Evolutionary conservation across 2,888 invertebrate genomes (phyloP), one percentile per base, ranked within the genome.

Genomic region (Thereva nobilitata): DNA sequence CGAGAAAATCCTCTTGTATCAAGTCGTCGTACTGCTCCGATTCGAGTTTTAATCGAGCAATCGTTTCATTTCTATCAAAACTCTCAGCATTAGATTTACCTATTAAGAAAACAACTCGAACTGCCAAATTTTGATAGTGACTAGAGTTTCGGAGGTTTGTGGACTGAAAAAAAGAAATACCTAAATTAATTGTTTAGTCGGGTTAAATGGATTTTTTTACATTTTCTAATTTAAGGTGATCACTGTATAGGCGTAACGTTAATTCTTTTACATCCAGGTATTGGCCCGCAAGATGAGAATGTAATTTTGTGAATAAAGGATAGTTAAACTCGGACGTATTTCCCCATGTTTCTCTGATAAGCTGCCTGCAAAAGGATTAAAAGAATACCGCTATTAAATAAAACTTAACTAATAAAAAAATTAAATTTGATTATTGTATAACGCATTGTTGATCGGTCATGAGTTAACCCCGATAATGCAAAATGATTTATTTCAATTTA

Each of bases 1-100:
- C 94, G 45, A 89, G 78, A 76, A 94, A 94, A 50, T 86, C 87
- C 76, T 93, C 93, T 79, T 93, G 92, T 61, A 94, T 88, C 8
- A 94, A 84, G 78, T 94, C 93, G 23, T 88, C 87, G 75, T 87
- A 88, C 63, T 82, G 83, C 2, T 84, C 82, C 34, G 85, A 86
- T 77, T 93, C 93, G 49, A 86, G 85, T 52, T 85, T 83, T 37
- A 92, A 85, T 66, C 84, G 83, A 68, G 82, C 83, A 82, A 91
- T 84, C 0, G 86, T 81, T 73, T 85, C 84, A 74, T 87, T 83
- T 76, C 75, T 75, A 38, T 64, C 52, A 23, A 40, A 9, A 49
- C 35, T 55, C 5, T 40, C 35, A 9, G 73, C 37, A 45, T 74
- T 67, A 3, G 72, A 72, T 40, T 76, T 77, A 4, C 81, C 81